phyloP scores from a whole-genome alignment of 2,113 vertebrate species.

The Gopherus evgoodei region DNA sequence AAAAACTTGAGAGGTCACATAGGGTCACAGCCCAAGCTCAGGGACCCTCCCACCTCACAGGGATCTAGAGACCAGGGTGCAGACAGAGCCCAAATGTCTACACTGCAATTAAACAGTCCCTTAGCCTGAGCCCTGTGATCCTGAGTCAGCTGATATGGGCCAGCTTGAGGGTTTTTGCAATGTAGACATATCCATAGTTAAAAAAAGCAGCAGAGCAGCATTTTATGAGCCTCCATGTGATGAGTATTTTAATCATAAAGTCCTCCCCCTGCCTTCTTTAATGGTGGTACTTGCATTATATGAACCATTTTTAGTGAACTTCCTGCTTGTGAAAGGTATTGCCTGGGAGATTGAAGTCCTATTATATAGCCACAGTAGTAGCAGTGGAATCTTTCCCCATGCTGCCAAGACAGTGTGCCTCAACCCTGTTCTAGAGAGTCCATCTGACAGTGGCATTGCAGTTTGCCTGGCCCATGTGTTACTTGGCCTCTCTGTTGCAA shows the following conservation, averaged over 20 bases:
- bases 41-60: background rate
- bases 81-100: background rate
- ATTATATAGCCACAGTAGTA: background rate
- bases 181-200: background rate
- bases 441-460: background rate
- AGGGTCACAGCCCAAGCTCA: background rate
- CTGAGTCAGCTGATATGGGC: background rate
- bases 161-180: background rate
- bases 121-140: background rate
- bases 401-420: background rate
- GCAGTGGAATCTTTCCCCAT: background rate
- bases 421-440: background rate
- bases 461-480: background rate
- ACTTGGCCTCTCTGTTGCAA: background rate
- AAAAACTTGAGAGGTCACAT: background rate
- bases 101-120: background rate
- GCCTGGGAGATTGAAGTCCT: background rate
- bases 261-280: background rate
- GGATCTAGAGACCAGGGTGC: background rate
- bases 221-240: background rate
- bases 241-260: background rate
- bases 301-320: background rate
- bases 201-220: background rate
- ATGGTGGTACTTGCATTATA: background rate
- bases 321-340: background rate